These are phyloP conservation scores for Steromphala cineraria DNA, from an alignment of 2,888 invertebrate species.

Conservation along the genomic window DNA sequence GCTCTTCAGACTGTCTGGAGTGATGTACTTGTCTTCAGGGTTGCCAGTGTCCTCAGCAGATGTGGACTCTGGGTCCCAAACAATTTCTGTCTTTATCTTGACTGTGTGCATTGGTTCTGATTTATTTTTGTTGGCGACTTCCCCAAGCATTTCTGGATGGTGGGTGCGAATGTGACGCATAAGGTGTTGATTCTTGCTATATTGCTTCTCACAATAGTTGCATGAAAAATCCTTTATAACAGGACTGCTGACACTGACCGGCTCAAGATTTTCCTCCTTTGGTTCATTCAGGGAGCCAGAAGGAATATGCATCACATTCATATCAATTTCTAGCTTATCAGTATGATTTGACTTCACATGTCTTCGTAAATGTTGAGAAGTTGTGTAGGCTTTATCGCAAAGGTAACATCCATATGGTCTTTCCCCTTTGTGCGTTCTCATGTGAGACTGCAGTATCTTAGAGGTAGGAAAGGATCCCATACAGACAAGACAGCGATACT, in stretches of 20 bases:
- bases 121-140: neutral
- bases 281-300: neutral
- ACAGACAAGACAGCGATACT: neutral
- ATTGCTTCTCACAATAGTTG: neutral
- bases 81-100: neutral
- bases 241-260: neutral
- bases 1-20: neutral
- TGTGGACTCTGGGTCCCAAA: neutral
- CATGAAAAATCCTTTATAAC: neutral
- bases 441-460: neutral
- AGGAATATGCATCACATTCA: neutral
- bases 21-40: neutral
- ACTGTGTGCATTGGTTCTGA: neutral
- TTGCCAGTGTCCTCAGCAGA: neutral
- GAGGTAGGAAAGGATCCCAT: neutral
- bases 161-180: neutral
- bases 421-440: slow-evolving; percentile 1
- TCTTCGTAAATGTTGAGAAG: neutral
- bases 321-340: neutral
- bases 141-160: neutral
- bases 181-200: neutral
- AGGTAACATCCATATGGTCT: slow-evolving; percentile 11
- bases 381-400: neutral
- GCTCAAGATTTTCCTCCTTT: neutral
- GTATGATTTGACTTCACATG: neutral